These are phyloP conservation scores for Danio tinwini DNA, from an alignment of 2,797 vertebrate genomes.

Conservation along the genomic window DNA sequence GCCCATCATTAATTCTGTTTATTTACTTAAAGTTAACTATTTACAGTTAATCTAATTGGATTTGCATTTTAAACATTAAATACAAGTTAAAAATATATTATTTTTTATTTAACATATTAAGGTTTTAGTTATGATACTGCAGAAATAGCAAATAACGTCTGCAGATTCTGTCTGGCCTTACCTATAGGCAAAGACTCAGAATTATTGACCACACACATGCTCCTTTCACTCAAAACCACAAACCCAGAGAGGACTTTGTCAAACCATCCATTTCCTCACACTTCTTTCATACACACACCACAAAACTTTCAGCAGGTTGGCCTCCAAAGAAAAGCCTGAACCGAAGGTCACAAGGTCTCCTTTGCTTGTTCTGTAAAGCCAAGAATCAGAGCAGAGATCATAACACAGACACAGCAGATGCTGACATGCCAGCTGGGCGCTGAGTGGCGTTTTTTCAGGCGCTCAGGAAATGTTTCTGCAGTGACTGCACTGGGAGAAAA, in stretches of 20 bases:
- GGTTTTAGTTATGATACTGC: too few relatives aligned
- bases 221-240: conserved; percentile 30
- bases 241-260: not conserved
- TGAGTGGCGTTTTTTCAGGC: conserved; percentile 66
- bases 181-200: conserved; percentile 6
- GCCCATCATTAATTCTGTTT: too few relatives aligned
- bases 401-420: conserved; percentile 67
- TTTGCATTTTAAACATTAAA: too few relatives aligned
- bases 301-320: conserved; percentile 16
- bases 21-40: too few relatives aligned
- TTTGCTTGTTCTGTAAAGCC: conserved; percentile 27
- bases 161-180: too few relatives aligned
- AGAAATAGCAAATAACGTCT: too few relatives aligned
- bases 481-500: conserved; percentile 69
- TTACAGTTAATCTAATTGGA: too few relatives aligned
- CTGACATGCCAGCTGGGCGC: conserved; percentile 67
- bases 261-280: conserved; percentile 47
- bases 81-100: too few relatives aligned
- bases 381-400: conserved; percentile 61
- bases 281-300: conserved; percentile 3
- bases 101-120: too few relatives aligned
- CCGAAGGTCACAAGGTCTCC: conserved; percentile 26
- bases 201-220: conserved; percentile 44
- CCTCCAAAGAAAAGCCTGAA: conserved; percentile 21
- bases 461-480: conserved; percentile 80